These are phyloP conservation scores for Melanchra persicariae DNA, from an alignment of 2,888 invertebrate species.

Conservation along the genomic window DNA sequence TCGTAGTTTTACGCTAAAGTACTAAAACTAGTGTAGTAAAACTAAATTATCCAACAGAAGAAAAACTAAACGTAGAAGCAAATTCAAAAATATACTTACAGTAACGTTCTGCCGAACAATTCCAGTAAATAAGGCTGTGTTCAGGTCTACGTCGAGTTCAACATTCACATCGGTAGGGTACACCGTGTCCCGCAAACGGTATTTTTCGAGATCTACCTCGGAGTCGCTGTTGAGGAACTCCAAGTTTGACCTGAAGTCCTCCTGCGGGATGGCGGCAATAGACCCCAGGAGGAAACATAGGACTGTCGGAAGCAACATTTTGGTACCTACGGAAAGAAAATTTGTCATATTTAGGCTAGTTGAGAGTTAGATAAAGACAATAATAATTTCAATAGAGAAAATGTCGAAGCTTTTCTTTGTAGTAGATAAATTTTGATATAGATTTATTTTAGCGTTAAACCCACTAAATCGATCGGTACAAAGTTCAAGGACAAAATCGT, in stretches of 20 bases:
- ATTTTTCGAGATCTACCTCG: slow-evolving; percentile 76
- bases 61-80: too few relatives aligned
- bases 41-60: background rate
- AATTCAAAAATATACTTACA: slow-evolving; percentile 72
- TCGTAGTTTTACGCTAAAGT: too few relatives aligned
- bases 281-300: slow-evolving; percentile 75
- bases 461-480: background rate
- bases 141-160: slow-evolving; percentile 81
- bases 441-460: background rate
- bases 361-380: background rate
- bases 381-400: too few relatives aligned
- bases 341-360: background rate
- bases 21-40: too few relatives aligned
- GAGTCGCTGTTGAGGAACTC: slow-evolving; percentile 76
- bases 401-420: too few relatives aligned
- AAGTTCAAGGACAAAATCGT: slow-evolving; percentile 25
- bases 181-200: slow-evolving; percentile 79
- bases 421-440: too few relatives aligned
- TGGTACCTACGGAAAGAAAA: slow-evolving; percentile 72
- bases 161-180: slow-evolving; percentile 77
- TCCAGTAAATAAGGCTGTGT: slow-evolving; percentile 78
- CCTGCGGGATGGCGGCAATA: slow-evolving; percentile 73
- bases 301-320: slow-evolving; percentile 74
- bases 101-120: slow-evolving; percentile 73
- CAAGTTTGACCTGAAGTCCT: slow-evolving; percentile 78